Evolutionary conservation across 2,797 vertebrate genomes (phyloP).

Genomic region (Chrysolophus pictus): DNA sequence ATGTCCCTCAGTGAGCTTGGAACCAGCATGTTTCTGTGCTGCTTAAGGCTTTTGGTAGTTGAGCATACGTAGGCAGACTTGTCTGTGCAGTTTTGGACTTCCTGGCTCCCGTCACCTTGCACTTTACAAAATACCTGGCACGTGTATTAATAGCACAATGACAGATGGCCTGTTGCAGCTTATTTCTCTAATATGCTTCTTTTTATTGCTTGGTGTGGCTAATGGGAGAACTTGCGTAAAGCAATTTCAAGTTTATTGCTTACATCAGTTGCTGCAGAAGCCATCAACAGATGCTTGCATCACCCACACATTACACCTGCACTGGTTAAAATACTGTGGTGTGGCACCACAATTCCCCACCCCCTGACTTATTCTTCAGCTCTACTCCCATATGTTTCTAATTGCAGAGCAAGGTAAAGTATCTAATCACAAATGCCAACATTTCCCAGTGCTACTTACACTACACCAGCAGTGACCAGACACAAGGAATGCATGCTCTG

Average conservation of each 20-base stretch:
- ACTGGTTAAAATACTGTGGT: slow-evolving; percentile 43
- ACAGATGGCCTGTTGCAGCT: not conserved
- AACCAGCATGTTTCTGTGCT: not conserved
- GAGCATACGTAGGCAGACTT: not conserved
- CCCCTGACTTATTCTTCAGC: not conserved
- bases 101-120: not conserved
- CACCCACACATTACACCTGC: slow-evolving; percentile 9
- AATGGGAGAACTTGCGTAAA: slow-evolving; percentile 19
- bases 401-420: not conserved
- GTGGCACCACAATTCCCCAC: not conserved
- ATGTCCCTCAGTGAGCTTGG: not conserved
- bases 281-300: slow-evolving; percentile 44
- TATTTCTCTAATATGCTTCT: not conserved
- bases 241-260: slow-evolving; percentile 15
- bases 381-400: not conserved
- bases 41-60: not conserved
- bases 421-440: not conserved
- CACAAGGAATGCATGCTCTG: not conserved
- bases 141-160: not conserved
- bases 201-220: slow-evolving; percentile 45
- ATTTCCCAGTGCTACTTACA: not conserved
- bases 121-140: not conserved
- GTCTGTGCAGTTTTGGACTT: not conserved
- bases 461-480: not conserved
- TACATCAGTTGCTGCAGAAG: not conserved